phyloP scores from a whole-genome alignment of 1,140 invertebrate species.

The Anastatus disparis region DNA sequence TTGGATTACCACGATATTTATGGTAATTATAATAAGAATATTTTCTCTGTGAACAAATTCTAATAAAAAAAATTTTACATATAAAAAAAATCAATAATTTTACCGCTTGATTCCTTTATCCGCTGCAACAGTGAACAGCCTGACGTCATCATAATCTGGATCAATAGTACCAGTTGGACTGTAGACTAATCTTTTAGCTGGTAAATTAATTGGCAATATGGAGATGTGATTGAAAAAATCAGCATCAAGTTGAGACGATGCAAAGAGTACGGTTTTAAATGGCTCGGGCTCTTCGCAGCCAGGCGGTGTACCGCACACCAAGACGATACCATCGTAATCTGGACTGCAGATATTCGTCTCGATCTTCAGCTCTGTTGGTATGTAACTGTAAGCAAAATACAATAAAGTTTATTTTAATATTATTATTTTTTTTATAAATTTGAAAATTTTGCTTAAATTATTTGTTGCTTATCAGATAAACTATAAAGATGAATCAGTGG shows the following conservation, averaged over 20 bases:
- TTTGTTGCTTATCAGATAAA: too few relatives aligned
- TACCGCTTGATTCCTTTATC: slow-evolving; percentile 73
- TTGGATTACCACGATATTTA: too few relatives aligned
- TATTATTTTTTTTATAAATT: too few relatives aligned
- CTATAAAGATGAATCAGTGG: too few relatives aligned
- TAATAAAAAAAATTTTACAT: too few relatives aligned
- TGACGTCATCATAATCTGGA: slow-evolving; percentile 84
- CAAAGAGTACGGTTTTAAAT: slow-evolving; percentile 60
- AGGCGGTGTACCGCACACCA: slow-evolving; percentile 58
- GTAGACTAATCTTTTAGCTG: slow-evolving; percentile 75
- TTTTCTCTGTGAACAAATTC: too few relatives aligned
- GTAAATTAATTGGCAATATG: slow-evolving; percentile 74
- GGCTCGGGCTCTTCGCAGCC: slow-evolving; percentile 61
- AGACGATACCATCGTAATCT: slow-evolving; percentile 62
- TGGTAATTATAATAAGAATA: too few relatives aligned
- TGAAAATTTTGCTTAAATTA: too few relatives aligned
- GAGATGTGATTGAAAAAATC: slow-evolving; percentile 58
- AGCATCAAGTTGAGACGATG: slow-evolving; percentile 57
- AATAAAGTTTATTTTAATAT: neutral
- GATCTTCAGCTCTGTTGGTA: slow-evolving; percentile 59
- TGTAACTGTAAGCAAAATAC: slow-evolving; percentile 52
- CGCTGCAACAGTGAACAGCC: slow-evolving; percentile 73
- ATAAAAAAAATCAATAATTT: too few relatives aligned
- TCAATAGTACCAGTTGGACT: slow-evolving; percentile 82
- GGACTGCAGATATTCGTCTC: slow-evolving; percentile 57